These are phyloP conservation scores for Nesoenas mayeri DNA, from an alignment of 2,113 vertebrate genomes.

Conservation along the genomic window DNA sequence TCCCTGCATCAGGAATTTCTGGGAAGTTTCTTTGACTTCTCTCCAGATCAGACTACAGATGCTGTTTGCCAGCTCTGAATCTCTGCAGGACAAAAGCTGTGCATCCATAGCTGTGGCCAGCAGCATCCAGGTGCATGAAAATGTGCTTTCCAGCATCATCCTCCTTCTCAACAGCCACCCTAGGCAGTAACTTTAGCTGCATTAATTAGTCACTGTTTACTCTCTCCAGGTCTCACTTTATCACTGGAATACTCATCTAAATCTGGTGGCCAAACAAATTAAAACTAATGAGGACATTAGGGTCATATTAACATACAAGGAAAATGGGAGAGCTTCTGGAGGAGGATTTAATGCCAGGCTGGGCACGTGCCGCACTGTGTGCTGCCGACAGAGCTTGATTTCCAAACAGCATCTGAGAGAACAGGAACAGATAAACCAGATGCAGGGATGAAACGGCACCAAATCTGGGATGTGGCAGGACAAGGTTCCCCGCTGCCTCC, in stretches of 20 bases:
- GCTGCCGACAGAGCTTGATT: neutral
- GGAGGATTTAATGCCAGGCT: neutral
- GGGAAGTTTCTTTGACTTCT: neutral
- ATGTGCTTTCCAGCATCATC: neutral
- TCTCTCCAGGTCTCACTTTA: neutral
- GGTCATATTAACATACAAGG: constrained; percentile 16
- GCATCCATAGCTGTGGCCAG: neutral
- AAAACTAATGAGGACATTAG: constrained; percentile 67
- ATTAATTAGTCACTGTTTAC: constrained; percentile 60
- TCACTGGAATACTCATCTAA: constrained; percentile 44
- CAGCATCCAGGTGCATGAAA: neutral
- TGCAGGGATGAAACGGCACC: neutral
- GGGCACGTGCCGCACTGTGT: rapidly evolving
- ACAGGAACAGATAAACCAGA: neutral
- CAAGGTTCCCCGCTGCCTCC: neutral
- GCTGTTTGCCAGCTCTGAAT: neutral
- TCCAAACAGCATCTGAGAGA: neutral
- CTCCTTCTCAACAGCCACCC: neutral
- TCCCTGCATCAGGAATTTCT: neutral
- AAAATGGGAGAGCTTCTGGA: neutral
- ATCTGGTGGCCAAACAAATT: constrained; percentile 67
- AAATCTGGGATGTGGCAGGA: neutral
- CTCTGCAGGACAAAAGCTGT: neutral
- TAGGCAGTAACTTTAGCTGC: neutral
- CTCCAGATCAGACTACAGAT: neutral